Evolutionary conservation across 2,113 vertebrate genomes (phyloP), one percentile per base, ranked within the genome.

Genomic region (Malaclemys terrapin): DNA sequence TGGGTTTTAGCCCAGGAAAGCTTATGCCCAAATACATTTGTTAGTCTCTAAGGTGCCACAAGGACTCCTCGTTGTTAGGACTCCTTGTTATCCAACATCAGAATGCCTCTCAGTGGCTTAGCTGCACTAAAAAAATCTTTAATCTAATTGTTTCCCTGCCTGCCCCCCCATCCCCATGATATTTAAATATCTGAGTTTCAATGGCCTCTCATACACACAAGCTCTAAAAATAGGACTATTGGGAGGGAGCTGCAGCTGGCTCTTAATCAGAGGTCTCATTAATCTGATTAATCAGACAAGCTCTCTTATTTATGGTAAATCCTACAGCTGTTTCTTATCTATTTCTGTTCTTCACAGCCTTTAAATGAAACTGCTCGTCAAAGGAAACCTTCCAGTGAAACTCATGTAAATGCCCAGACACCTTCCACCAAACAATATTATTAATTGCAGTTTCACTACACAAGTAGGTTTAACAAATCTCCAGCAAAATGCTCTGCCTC

Each of bases 291-390:
- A 91, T 95, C 78, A 52, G 53, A 91, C 45, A 69, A 93, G 59
- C 42, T 1, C 45, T 92, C 31, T 81, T 86, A 87, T 20, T 24
- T 81, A 88, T 62, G 47, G 54, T 25, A 31, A 81, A 4, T 88
- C 85, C 56, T 87, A 92, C 14, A 42, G 53, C 45, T 96, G 93
- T 65, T 85, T 31, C 50, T 80, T 69, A 91, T 69, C 75, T 47
- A 49, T 59, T 69, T 91, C 49, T 80, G 50, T 76, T 90, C 6
- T 85, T 88, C 82, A 52, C 1, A 93, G 62, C 22, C n/a, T 91
- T 87, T 92, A 96, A 90, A 88, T 87, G 88, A 89, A 96, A 62
- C n/a, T 83, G 54, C 52, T 89, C 89, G 5, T 87, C 75, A 42
- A 85, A 80, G 57, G n/a, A 91, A 80, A 45, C 50, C 56, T 90